Evolutionary conservation across 2,888 invertebrate genomes (phyloP).

Genomic region (Hyppa rectilinea): DNA sequence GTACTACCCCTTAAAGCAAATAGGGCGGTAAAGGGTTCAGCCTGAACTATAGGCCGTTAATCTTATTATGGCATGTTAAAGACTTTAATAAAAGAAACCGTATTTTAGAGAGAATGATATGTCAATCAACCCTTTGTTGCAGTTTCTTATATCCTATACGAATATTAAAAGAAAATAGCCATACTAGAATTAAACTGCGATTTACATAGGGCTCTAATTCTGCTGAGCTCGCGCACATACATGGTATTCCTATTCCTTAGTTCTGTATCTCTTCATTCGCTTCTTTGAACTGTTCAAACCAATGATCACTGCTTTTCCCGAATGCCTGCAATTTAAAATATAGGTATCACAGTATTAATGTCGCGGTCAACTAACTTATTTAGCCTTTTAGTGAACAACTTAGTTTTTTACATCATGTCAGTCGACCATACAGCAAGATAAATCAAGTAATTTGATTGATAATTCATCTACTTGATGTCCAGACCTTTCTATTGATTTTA

Average conservation of each 20-base stretch:
- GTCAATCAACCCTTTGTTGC: neutral
- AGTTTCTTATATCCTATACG: neutral
- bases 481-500: too few relatives aligned
- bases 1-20: neutral
- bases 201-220: neutral
- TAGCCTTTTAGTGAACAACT: too few relatives aligned
- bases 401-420: too few relatives aligned
- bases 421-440: too few relatives aligned
- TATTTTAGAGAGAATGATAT: neutral
- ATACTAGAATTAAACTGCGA: neutral
- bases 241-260: neutral
- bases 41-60: neutral
- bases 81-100: neutral
- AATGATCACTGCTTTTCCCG: constrained; percentile 78
- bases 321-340: constrained; percentile 79
- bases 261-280: constrained; percentile 68
- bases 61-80: neutral
- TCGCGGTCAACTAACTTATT: too few relatives aligned
- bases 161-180: neutral
- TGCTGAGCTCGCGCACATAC: too few relatives aligned
- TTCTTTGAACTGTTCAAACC: constrained; percentile 83
- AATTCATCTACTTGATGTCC: too few relatives aligned
- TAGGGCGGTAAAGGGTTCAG: neutral
- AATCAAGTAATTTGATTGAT: too few relatives aligned
- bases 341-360: too few relatives aligned